Evolutionary conservation across 1,140 invertebrate species (phyloP).

Genomic region (Octopus bimaculoides): DNA sequence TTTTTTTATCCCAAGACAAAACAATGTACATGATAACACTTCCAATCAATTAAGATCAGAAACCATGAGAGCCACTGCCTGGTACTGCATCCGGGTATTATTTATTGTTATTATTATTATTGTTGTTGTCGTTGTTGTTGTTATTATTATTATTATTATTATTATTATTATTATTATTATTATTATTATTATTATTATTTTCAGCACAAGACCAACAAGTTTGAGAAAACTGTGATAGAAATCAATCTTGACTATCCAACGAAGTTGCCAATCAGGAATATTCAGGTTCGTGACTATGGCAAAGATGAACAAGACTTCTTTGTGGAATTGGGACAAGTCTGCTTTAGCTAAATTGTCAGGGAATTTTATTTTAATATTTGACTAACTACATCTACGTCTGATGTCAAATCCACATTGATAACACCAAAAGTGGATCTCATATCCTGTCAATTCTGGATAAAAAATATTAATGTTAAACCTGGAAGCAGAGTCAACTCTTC

Average conservation of each 20-base stretch:
- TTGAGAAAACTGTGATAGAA: constrained; percentile 71
- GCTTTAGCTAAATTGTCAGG: constrained; percentile 61
- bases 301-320: constrained; percentile 73
- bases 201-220: constrained; percentile 63
- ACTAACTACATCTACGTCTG: no score
- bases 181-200: constrained; percentile 28
- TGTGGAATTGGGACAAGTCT: constrained; percentile 78
- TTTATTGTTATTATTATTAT: neutral
- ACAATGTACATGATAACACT: no score
- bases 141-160: neutral
- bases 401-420: no score
- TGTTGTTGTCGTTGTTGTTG: neutral
- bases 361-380: no score
- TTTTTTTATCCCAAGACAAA: no score
- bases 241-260: constrained; percentile 75
- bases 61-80: no score
- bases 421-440: no score
- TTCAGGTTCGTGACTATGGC: constrained; percentile 75
- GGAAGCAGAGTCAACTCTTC: no score
- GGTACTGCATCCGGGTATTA: no score
- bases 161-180: constrained; percentile 3
- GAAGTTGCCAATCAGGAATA: constrained; percentile 74
- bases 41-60: no score
- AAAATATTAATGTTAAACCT: no score
- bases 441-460: no score